Conservation (phyloP, 2,113 vertebrate species). For the Spilogale gracilis region DNA sequence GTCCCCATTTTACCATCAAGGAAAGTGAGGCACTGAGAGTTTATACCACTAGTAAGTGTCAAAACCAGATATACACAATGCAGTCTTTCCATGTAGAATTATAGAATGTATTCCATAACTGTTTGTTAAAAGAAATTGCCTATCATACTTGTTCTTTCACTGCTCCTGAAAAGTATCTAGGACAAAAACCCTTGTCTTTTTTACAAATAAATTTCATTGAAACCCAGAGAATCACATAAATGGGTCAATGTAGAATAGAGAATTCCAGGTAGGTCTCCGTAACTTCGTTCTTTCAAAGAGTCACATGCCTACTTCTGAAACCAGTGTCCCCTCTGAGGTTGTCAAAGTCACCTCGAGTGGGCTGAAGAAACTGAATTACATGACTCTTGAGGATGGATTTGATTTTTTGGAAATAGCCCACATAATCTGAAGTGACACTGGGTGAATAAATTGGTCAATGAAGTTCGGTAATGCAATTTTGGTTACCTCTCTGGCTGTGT, state of each 20-base stretch:
- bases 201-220: not conserved
- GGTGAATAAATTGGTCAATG: not conserved
- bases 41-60: not conserved
- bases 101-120: not conserved
- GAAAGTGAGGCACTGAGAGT: not conserved
- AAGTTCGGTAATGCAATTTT: not conserved
- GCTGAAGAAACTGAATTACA: slow-evolving; percentile 1
- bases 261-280: not conserved
- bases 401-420: slow-evolving; percentile 34
- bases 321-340: not conserved
- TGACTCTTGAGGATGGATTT: not conserved
- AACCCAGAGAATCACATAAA: not conserved
- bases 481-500: not conserved
- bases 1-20: not conserved
- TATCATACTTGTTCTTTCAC: not conserved
- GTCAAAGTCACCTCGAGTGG: not conserved
- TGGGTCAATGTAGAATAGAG: not conserved
- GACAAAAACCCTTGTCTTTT: not conserved
- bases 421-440: not conserved
- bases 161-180: not conserved
- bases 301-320: not conserved
- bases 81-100: not conserved
- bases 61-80: not conserved
- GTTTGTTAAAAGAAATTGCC: not conserved
- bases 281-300: not conserved